phyloP scores from a whole-genome alignment of 2,113 vertebrate species.

The Psittacula cyanocephala region DNA sequence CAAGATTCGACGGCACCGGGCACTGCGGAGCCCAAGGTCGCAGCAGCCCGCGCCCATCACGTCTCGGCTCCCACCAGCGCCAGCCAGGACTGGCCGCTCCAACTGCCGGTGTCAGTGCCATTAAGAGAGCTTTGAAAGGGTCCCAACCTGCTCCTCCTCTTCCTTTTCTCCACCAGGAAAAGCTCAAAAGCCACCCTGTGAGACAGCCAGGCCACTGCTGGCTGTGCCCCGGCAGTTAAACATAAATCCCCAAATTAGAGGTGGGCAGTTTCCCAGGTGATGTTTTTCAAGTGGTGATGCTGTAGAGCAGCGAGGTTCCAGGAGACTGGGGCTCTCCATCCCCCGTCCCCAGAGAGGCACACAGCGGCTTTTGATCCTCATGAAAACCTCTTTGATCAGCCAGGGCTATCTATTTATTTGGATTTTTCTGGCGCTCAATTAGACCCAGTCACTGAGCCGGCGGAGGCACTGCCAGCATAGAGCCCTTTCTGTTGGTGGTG shows the following conservation, averaged over 20 bases:
- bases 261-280: not conserved
- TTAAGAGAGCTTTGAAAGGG: not conserved
- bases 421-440: not conserved
- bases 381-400: not conserved
- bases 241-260: not conserved
- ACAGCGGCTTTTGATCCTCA: not conserved
- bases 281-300: not conserved
- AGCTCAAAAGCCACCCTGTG: not conserved
- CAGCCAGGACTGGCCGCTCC: not conserved
- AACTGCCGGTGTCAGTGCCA: fast-evolving
- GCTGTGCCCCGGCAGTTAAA: not conserved
- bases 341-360: not conserved
- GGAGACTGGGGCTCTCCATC: not conserved
- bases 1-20: not conserved
- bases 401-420: not conserved
- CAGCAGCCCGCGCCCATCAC: fast-evolving
- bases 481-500: not conserved
- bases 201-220: fast-evolving
- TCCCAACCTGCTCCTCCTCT: not conserved
- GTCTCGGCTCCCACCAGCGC: fast-evolving
- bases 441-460: not conserved
- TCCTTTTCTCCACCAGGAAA: not conserved
- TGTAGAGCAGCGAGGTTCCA: not conserved
- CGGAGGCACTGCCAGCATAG: not conserved
- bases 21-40: fast-evolving